Evolutionary conservation across 1,140 invertebrate genomes (phyloP).

Genomic region (Forficula auricularia): DNA sequence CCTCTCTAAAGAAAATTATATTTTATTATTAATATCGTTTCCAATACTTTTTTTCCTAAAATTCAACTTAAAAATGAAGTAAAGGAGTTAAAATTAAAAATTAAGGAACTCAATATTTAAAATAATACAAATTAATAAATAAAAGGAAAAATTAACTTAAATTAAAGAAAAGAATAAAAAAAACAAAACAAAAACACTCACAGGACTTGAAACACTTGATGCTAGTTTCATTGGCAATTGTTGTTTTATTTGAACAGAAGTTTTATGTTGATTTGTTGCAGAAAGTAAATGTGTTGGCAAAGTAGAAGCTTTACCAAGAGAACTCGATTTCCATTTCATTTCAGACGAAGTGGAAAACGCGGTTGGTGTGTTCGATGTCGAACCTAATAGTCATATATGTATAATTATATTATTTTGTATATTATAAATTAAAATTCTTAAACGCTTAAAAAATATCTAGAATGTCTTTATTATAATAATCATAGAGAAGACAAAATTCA

Average conservation of each 20-base stretch:
- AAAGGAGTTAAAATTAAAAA: too few species aligned
- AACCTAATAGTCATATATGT: conserved; percentile 13
- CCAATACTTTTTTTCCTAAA: too few species aligned
- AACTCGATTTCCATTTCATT: conserved; percentile 15
- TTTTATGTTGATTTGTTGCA: conserved; percentile 66
- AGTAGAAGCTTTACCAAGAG: conserved; percentile 15
- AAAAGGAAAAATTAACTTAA: conserved; percentile 2
- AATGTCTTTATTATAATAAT: too few species aligned
- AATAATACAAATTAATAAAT: too few species aligned
- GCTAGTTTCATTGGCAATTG: conserved; percentile 69
- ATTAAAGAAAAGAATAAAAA: not conserved
- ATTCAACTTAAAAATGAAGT: too few species aligned
- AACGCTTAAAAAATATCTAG: too few species aligned
- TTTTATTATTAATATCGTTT: too few species aligned
- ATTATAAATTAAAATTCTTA: too few species aligned
- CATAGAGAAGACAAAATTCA: too few species aligned
- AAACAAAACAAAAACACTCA: conserved; percentile 20
- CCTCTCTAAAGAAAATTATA: too few species aligned
- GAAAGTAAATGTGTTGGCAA: conserved; percentile 57
- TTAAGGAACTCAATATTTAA: too few species aligned
- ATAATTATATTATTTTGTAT: too few species aligned
- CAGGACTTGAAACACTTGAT: conserved; percentile 24
- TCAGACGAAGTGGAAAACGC: conserved; percentile 16
- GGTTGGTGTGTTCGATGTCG: conserved; percentile 14
- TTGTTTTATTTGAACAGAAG: conserved; percentile 48